A percentile compares a stretch with the other conserved stretches of the same genome.
Evolutionary conservation across 1,140 invertebrate genomes (phyloP).

Genomic region (Drosophila oshimai): DNA sequence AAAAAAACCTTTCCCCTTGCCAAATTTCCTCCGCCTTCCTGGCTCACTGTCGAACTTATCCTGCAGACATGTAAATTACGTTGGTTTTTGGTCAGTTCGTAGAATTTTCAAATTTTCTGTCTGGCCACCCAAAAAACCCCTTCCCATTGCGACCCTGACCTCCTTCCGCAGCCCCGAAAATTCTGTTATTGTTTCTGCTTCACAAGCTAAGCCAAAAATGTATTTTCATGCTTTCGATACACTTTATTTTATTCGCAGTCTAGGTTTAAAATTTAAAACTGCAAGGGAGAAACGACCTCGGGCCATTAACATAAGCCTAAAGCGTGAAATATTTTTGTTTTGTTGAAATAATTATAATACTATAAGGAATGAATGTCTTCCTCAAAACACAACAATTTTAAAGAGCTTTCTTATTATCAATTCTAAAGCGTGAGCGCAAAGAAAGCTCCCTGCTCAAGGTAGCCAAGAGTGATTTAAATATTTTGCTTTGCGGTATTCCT

Average conservation of each 20-base stretch:
- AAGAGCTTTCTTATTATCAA: background rate
- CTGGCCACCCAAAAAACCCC: background rate
- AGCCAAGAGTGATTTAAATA: background rate
- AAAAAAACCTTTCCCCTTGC: background rate
- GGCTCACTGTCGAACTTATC: slow-evolving; percentile 50
- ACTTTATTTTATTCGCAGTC: too few relatives aligned
- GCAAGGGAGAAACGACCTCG: too few relatives aligned
- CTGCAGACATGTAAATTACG: slow-evolving; percentile 76
- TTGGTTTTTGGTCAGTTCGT: slow-evolving; percentile 67
- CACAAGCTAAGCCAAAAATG: too few relatives aligned
- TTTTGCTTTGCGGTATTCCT: background rate
- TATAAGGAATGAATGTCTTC: too few relatives aligned
- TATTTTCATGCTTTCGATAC: too few relatives aligned
- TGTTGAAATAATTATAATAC: too few relatives aligned
- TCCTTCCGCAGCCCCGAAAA: too few relatives aligned
- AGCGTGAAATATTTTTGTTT: too few relatives aligned
- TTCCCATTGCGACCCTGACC: background rate
- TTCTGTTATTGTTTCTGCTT: background rate
- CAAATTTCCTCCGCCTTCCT: background rate
- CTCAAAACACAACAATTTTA: too few relatives aligned
- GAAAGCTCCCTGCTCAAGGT: slow-evolving; percentile 1
- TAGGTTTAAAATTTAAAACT: too few relatives aligned
- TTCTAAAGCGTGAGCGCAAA: background rate
- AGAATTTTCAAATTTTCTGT: slow-evolving; percentile 39
- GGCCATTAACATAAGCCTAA: too few relatives aligned